Percentiles rank a stretch among this genome's conserved stretches.
phyloP scores from a whole-genome alignment of 1,140 invertebrate species.

The Meloidogyne floridensis region DNA sequence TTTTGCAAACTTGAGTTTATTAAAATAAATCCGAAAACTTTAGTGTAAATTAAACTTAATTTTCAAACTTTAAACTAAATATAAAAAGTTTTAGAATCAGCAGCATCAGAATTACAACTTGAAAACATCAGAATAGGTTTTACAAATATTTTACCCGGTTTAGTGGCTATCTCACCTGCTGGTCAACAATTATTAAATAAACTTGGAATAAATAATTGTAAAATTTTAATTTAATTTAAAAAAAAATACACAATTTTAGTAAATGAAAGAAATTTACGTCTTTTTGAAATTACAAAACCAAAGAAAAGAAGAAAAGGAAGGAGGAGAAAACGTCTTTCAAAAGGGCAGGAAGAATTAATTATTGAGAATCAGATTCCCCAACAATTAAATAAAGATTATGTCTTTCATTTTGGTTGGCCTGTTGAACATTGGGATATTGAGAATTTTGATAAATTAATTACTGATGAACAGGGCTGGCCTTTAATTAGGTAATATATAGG shows the following conservation, averaged over 20 bases:
- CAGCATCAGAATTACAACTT: neutral
- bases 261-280: neutral
- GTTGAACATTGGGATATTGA: slow-evolving; percentile 9
- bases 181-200: neutral
- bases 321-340: slow-evolving; percentile 4
- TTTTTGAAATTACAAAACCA: neutral
- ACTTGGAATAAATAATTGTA: neutral
- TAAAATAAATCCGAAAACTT: too few relatives aligned
- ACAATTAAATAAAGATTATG: neutral
- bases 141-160: neutral
- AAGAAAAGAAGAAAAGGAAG: neutral
- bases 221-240: neutral
- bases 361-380: neutral
- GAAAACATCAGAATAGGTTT: slow-evolving; percentile 1
- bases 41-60: too few relatives aligned
- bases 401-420: slow-evolving; percentile 8
- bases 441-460: neutral
- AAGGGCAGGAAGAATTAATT: neutral
- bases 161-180: neutral
- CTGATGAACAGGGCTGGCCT: slow-evolving; percentile 1
- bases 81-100: neutral
- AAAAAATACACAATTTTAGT: neutral
- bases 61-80: neutral
- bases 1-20: too few relatives aligned
- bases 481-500: neutral